Conservation (phyloP, 2,888 invertebrate genomes). For the Ophion costatus region DNA sequence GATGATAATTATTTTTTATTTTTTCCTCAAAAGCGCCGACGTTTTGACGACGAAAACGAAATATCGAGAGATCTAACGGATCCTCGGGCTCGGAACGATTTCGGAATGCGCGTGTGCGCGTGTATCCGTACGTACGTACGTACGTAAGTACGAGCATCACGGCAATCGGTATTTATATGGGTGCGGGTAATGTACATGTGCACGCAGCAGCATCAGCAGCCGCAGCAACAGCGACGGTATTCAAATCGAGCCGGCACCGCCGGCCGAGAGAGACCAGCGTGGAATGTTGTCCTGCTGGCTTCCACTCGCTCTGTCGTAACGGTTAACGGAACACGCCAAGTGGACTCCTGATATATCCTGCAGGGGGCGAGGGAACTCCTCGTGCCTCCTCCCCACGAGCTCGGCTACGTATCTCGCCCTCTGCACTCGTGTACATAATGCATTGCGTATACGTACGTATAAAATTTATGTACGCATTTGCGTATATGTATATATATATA, state of each 20-base stretch:
- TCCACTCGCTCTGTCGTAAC: constrained; percentile 75
- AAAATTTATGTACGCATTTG: background rate
- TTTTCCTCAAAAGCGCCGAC: constrained; percentile 5
- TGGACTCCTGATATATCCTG: constrained; percentile 74
- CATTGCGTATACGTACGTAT: constrained; percentile 3
- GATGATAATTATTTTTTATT: constrained; percentile 32
- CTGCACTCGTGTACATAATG: constrained; percentile 35
- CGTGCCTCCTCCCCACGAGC: constrained; percentile 16
- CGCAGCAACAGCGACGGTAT: constrained; percentile 1
- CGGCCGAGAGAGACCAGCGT: constrained; percentile 68
- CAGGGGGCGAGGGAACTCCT: constrained; percentile 68
- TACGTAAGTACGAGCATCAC: background rate
- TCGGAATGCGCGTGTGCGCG: no score
- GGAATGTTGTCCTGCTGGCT: constrained; percentile 78
- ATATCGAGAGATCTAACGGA: constrained; percentile 19
- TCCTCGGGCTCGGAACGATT: background rate
- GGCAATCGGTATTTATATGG: constrained; percentile 29
- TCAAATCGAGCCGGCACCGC: constrained; percentile 69
- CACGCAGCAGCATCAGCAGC: constrained; percentile 50
- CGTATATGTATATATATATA: no score
- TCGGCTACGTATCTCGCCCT: constrained; percentile 6
- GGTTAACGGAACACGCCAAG: constrained; percentile 72
- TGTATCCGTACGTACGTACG: background rate
- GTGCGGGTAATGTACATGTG: constrained; percentile 43
- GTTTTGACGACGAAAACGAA: constrained; percentile 48